A percentile compares a stretch with the other conserved stretches of the same genome.
phyloP scores from a whole-genome alignment of 1,140 invertebrate species.

The Copidosoma floridanum region DNA sequence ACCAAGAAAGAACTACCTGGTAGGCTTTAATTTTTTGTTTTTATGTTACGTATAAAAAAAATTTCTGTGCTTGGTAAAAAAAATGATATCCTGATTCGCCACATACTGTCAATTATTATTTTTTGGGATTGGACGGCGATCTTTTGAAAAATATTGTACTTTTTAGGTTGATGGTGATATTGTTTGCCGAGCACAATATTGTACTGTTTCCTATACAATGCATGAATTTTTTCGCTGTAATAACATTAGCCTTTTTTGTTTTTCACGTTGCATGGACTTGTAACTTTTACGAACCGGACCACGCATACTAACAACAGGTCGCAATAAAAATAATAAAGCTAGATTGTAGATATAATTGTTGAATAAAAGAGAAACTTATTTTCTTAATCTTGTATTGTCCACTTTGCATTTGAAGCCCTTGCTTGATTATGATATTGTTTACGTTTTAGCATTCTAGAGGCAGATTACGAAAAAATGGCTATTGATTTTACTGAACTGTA shows the following conservation, averaged over 20 bases:
- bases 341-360: conserved; percentile 33
- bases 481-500: too few species aligned
- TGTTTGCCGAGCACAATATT: background rate
- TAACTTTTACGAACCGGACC: conserved; percentile 27
- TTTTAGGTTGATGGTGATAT: background rate
- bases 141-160: too few species aligned
- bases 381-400: conserved; percentile 12
- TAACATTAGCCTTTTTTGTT: conserved; percentile 36
- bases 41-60: too few species aligned
- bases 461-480: too few species aligned
- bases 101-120: too few species aligned
- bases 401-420: conserved; percentile 2
- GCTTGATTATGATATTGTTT: conserved; percentile 1
- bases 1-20: conserved; percentile 81
- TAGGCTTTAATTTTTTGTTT: too few species aligned
- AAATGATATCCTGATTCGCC: too few species aligned
- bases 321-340: conserved; percentile 50
- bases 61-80: too few species aligned
- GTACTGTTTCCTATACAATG: conserved; percentile 6
- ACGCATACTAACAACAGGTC: conserved; percentile 38
- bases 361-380: conserved; percentile 40
- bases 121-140: too few species aligned
- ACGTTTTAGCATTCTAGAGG: too few species aligned
- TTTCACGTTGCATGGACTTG: conserved; percentile 33
- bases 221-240: conserved; percentile 21